phyloP scores from a whole-genome alignment of 2,888 invertebrate genomes.

The Cepaea hortensis region DNA sequence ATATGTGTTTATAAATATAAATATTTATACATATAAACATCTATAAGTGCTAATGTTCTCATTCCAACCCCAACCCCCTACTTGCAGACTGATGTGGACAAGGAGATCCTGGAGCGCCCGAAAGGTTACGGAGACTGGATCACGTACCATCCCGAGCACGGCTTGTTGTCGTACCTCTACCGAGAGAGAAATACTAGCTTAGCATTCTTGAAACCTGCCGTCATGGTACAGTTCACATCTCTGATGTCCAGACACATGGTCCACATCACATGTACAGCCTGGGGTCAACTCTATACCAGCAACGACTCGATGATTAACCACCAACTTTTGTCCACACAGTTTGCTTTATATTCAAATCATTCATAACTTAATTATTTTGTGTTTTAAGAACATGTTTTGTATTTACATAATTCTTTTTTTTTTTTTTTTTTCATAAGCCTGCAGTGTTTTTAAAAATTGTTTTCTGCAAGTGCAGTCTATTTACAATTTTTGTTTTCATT shows the following conservation, averaged over 20 bases:
- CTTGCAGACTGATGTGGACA: constrained; percentile 14
- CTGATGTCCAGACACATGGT: constrained; percentile 24
- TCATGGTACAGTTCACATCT: constrained; percentile 49
- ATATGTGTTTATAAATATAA: no score
- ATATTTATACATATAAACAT: no score
- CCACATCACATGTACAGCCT: constrained; percentile 46
- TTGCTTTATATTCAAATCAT: constrained; percentile 35
- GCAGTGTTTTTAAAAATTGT: no score
- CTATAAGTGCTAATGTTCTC: no score
- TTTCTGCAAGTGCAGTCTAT: no score
- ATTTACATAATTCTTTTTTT: background rate
- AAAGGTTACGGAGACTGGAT: background rate
- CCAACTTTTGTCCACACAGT: constrained; percentile 28
- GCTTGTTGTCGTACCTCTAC: constrained; percentile 45
- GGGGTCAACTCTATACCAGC: constrained; percentile 41
- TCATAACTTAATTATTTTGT: background rate
- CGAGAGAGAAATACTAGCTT: constrained; percentile 22
- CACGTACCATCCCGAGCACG: constrained; percentile 38
- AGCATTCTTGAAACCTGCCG: constrained; percentile 44
- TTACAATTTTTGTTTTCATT: no score
- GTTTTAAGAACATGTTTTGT: background rate
- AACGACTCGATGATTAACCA: constrained; percentile 37
- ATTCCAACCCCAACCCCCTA: no score
- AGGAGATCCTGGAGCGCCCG: background rate
- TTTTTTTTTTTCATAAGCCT: background rate